A percentile compares a stretch with the other conserved stretches of the same genome.
These are phyloP conservation scores for Diloba caeruleocephala DNA, from an alignment of 2,888 invertebrate species.

Conservation along the genomic window DNA sequence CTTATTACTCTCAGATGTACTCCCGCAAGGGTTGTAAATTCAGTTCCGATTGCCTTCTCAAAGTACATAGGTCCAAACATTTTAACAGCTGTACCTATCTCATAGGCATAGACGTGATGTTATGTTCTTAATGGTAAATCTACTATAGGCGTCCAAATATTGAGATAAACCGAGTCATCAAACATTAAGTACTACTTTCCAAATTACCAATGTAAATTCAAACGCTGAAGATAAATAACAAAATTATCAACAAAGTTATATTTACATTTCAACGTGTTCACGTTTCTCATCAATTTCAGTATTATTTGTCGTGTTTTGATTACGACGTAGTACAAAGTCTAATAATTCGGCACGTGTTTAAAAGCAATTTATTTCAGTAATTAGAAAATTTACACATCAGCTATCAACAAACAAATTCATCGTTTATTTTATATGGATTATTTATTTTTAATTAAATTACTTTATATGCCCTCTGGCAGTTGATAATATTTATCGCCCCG, in stretches of 20 bases:
- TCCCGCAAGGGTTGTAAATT: too few species aligned
- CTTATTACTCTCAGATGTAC: too few species aligned
- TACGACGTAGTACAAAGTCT: constrained; percentile 73
- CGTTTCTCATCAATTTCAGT: constrained; percentile 16
- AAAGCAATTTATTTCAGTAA: constrained; percentile 82
- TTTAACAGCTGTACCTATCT: too few species aligned
- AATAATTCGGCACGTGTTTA: constrained; percentile 92
- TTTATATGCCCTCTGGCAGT: too few species aligned
- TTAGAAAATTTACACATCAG: constrained; percentile 41
- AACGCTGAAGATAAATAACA: constrained; percentile 24
- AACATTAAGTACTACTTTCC: neutral
- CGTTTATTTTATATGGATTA: constrained; percentile 9
- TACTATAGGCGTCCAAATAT: constrained; percentile 1
- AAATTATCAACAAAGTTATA: constrained; percentile 20
- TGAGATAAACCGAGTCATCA: constrained; percentile 2
- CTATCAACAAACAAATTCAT: constrained; percentile 6
- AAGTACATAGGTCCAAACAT: too few species aligned
- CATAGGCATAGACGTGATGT: too few species aligned
- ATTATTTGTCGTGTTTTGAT: constrained; percentile 25
- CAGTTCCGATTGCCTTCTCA: too few species aligned
- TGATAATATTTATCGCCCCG: too few species aligned
- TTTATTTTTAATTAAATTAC: too few species aligned
- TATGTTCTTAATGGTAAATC: neutral
- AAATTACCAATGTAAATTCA: constrained; percentile 16
- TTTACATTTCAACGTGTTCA: constrained; percentile 22